These are phyloP conservation scores for Hyles euphorbiae DNA, from an alignment of 1,140 invertebrate species.

Conservation along the genomic window DNA sequence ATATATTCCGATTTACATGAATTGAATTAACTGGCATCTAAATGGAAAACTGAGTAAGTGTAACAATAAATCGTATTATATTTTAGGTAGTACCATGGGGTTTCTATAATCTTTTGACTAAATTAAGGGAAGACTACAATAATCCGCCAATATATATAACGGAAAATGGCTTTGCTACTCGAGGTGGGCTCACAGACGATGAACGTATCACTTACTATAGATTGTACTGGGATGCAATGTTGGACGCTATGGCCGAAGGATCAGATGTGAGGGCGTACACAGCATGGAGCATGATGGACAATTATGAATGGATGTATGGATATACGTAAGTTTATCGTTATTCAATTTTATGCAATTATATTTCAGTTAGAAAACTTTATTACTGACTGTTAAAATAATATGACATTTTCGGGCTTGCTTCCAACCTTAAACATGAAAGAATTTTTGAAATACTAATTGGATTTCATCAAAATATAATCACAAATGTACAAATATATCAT, in stretches of 20 bases:
- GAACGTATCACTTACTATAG: conserved; percentile 51
- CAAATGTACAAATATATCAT: no score
- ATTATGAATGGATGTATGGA: conserved; percentile 77
- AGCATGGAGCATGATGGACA: conserved; percentile 79
- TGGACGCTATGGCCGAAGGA: conserved; percentile 32
- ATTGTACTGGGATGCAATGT: conserved; percentile 45
- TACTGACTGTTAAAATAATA: no score
- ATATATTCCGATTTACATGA: not conserved
- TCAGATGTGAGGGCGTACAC: conserved; percentile 69
- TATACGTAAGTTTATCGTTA: conserved; percentile 60
- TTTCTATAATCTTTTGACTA: conserved; percentile 35
- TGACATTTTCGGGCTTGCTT: no score
- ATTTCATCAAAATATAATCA: no score
- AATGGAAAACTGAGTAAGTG: no score
- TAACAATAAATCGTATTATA: not conserved
- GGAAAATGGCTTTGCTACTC: conserved; percentile 41
- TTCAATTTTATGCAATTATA: not conserved
- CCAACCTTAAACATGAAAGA: no score
- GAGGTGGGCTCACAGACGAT: conserved; percentile 25
- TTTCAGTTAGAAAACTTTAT: no score
- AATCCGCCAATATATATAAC: conserved; percentile 27
- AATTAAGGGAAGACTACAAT: conserved; percentile 28
- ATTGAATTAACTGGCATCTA: not conserved
- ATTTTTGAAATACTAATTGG: no score
- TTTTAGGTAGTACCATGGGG: conserved; percentile 48